Evolutionary conservation across 2,888 invertebrate genomes (phyloP).

Genomic region (Bellardia bayeri): DNA sequence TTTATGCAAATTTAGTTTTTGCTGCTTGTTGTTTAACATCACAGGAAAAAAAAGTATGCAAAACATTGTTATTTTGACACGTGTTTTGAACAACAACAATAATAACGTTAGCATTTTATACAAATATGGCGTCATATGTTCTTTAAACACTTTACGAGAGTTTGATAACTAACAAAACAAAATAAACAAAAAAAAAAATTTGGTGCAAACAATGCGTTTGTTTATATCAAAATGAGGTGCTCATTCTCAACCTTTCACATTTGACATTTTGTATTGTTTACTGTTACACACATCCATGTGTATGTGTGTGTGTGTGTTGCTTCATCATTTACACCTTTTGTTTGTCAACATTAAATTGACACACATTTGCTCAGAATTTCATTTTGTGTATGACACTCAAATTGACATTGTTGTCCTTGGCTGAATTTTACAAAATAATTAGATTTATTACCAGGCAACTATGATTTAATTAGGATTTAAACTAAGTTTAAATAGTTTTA

Average conservation of each 20-base stretch:
- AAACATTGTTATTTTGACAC: slow-evolving; percentile 16
- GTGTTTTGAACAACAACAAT: slow-evolving; percentile 13
- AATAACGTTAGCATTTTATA: not conserved
- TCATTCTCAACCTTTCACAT: not conserved
- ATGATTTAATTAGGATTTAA: not conserved
- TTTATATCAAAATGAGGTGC: not conserved
- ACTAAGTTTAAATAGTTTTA: no score
- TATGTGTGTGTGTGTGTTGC: not conserved
- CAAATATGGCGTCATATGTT: slow-evolving; percentile 26
- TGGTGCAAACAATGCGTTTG: not conserved
- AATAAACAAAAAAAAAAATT: not conserved
- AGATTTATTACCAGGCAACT: not conserved
- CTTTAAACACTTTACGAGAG: not conserved
- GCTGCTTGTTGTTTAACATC: not conserved
- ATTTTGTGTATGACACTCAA: not conserved
- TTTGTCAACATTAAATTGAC: slow-evolving; percentile 16
- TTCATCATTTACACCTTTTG: slow-evolving; percentile 12
- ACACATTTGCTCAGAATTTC: not conserved
- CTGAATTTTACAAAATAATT: not conserved
- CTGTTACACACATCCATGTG: not conserved
- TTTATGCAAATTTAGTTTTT: not conserved
- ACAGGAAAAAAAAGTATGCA: not conserved
- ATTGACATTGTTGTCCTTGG: not conserved
- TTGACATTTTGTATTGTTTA: slow-evolving; percentile 9
- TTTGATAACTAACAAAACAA: slow-evolving; percentile 1